Base-by-base conservation (phyloP, 2,113 vertebrate genomes). In the Bufo gargarizans region DNA sequence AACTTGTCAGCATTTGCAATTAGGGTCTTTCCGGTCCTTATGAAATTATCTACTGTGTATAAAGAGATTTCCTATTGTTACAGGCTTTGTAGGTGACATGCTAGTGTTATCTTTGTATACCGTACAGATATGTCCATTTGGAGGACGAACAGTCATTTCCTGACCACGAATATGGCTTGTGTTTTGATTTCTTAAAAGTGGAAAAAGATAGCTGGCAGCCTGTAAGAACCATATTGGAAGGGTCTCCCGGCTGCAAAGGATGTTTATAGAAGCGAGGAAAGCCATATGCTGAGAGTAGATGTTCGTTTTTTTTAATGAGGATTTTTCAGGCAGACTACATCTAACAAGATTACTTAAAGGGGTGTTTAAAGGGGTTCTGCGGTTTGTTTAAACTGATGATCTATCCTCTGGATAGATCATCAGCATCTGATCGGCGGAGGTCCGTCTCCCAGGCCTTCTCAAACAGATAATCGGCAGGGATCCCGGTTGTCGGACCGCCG, bases 21-120 rank as follows among this genome's bases (percentile, higher is more conserved):
- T 82, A 76, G 67, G 67, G 22, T 5, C 33, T 61, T 82, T 87
- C 86, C 86, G 33, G 65, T 55, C 55, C 65, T 58, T 63, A 61
- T 7, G 0, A 43, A n/a, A 50, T 58, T 17, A 9, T 77, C 58
- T 49, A 63, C 33, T 33, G 33, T 33, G 33, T 50, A 45, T 19
- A 77, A 47, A 45, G 71, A 17, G 1, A 45, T 45, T 74, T 47
- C 71, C 43, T 71, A 33, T 71, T 74, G 45, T 47, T 14, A 2
- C 17, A 19, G 67, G 69, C 53, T 71, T 85, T 77, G 56, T 43
- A 86, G 53, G 55, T 72, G 72, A 76, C 49, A 17, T 49, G 14
- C 43, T 58, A 61, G 55, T 77, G 72, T 77, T 77, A 77, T 86
- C 72, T 77, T 20, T 63, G 72, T 77, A 65, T 65, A 45, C 49